Base-by-base conservation (phyloP, 2,888 invertebrate genomes). In the Drosophila imparisetae region DNA sequence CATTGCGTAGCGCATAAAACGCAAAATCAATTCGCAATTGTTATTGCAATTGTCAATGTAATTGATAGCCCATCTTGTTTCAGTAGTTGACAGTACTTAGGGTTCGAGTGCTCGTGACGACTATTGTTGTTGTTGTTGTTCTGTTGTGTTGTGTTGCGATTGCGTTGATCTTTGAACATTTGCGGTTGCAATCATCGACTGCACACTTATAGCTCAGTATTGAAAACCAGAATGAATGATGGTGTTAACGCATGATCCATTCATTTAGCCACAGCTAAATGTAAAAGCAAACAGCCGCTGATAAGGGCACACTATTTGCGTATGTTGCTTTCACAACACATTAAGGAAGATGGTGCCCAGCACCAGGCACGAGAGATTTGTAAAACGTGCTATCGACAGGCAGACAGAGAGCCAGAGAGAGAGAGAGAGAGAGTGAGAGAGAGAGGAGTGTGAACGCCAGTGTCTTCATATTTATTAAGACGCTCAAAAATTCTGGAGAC, bases 401-500 rank as follows among this genome's bases (percentile, higher is more conserved):
- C 42, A 13, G 11, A 6, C 5, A 29, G 15, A 29, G 32, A 30
- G 32, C 6, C n/a, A n/a, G 32, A 42, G 13, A 60, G 34, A 36
- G 48, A 48, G 29, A 27, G 21, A n/a, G 24, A n/a, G 2, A 34
- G 13, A 5, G 13, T 15, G 13, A 15, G 13, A 15, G 13, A 34
- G 34, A 34, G 34, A 34, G 13, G 27, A 5, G 29, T 21, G 58
- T 10, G 53, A 36, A 5, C 1, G n/a, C 2, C 29, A 32, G 24
- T 21, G 5, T 21, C 40, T 29, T 40, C 24, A 30, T 57, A 10
- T 27, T 45, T 61, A 52, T 68, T 67, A 71, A 72, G 73, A 64
- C 64, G 68, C 69, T 75, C 65, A 75, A 83, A 67, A 80, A 75
- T 83, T 85, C 66, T 85, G 80, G 69, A 86, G 73, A 81, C 68